Conservation (phyloP, 30 jellyfish, hydroid and myxozoan genomes). For the Nemopilema nomurai region DNA sequence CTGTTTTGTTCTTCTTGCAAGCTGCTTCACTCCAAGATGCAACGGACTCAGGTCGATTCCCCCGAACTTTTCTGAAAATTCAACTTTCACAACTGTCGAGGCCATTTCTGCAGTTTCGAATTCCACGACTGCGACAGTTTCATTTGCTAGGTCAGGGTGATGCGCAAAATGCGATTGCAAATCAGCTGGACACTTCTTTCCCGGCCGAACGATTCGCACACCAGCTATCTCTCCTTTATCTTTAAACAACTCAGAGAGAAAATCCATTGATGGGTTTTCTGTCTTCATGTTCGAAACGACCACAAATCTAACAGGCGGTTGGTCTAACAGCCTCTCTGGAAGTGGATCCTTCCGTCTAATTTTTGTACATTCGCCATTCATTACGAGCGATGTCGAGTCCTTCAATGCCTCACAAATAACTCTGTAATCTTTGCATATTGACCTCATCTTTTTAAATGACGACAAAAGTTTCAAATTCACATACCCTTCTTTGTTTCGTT, state of each 20-base stretch:
- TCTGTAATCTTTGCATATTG: conserved; percentile 81
- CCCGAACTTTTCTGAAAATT: conserved; percentile 50
- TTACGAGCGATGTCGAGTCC: conserved; percentile 60
- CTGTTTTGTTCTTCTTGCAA: conserved; percentile 63
- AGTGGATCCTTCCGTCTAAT: conserved; percentile 75
- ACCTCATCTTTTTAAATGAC: conserved; percentile 88
- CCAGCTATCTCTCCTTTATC: conserved; percentile 79
- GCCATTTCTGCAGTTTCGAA: conserved; percentile 92
- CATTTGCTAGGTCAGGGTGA: conserved; percentile 80
- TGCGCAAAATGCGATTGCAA: conserved; percentile 95
- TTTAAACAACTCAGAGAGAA: conserved; percentile 76
- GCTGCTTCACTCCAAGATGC: conserved; percentile 90
- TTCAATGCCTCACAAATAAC: conserved; percentile 91
- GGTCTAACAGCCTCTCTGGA: conserved; percentile 90
- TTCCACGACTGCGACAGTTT: conserved; percentile 93
- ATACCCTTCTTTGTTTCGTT: conserved; percentile 94
- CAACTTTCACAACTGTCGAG: conserved; percentile 53
- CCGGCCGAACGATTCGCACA: conserved; percentile 84
- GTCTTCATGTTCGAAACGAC: conserved; percentile 88
- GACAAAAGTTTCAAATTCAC: conserved; percentile 91
- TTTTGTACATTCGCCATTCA: conserved; percentile 88
- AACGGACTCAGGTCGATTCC: conserved; percentile 58
- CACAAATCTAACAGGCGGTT: conserved; percentile 86
- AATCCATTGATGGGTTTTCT: conserved; percentile 93
- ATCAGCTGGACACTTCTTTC: conserved; percentile 90